Conservation (phyloP, 1,140 invertebrate genomes). For the Caenorhabditis tropicalis region DNA sequence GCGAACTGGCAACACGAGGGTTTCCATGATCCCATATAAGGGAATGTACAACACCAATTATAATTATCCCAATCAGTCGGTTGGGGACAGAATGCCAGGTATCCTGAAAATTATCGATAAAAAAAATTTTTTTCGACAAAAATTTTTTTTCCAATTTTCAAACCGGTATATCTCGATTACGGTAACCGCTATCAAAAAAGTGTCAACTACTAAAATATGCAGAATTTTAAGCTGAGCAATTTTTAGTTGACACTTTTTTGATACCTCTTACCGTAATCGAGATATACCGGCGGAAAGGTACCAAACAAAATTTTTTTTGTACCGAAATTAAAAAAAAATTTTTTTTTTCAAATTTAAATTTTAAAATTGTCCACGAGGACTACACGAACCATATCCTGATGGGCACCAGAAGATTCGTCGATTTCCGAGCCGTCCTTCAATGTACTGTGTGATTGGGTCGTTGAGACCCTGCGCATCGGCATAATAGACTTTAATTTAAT, state of each 20-base stretch:
- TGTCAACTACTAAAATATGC: no score
- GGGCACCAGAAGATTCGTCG: constrained; percentile 71
- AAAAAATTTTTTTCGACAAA: no score
- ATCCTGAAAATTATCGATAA: constrained; percentile 64
- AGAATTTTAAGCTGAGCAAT: no score
- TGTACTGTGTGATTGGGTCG: constrained; percentile 72
- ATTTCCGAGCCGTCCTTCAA: constrained; percentile 71
- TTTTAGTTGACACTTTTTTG: no score
- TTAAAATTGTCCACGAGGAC: background rate
- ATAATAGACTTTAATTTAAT: constrained; percentile 54
- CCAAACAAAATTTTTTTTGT: background rate
- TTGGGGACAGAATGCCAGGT: constrained; percentile 72
- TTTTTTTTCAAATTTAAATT: background rate
- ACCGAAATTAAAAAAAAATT: no score
- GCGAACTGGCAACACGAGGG: constrained; percentile 72
- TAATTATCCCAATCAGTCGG: constrained; percentile 72
- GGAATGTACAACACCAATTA: constrained; percentile 72
- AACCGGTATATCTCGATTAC: no score
- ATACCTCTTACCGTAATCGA: no score
- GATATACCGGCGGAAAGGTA: no score
- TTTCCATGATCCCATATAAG: constrained; percentile 70
- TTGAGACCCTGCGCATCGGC: constrained; percentile 66
- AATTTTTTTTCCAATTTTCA: background rate
- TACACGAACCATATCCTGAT: constrained; percentile 66
- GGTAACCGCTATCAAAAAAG: no score